These are phyloP conservation scores for Aphelinus certus DNA, from an alignment of 1,140 invertebrate genomes.

Conservation along the genomic window DNA sequence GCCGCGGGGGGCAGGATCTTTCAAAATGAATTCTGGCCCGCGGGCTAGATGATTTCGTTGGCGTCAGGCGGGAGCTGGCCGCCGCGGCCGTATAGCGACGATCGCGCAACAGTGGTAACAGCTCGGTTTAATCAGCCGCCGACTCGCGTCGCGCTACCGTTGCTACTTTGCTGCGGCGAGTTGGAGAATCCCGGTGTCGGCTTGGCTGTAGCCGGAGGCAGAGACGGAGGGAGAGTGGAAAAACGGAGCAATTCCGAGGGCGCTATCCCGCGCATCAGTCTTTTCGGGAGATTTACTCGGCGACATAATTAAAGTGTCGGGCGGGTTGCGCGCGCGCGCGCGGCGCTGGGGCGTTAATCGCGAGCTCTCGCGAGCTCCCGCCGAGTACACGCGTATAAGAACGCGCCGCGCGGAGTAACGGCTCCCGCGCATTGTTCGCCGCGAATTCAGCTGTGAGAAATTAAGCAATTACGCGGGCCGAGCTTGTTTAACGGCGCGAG, in stretches of 20 bases:
- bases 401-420: slow-evolving; percentile 52
- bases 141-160: not conserved
- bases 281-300: slow-evolving; percentile 57
- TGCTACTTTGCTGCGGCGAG: not conserved
- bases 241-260: not conserved
- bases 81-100: not conserved
- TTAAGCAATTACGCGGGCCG: slow-evolving; percentile 62
- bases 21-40: too few species aligned
- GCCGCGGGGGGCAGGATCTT: too few species aligned
- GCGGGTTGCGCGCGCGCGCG: slow-evolving; percentile 10
- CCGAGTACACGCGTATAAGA: slow-evolving; percentile 48
- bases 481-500: slow-evolving; percentile 49
- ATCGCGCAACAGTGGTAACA: slow-evolving; percentile 35
- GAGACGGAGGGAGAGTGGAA: too few species aligned
- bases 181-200: too few species aligned
- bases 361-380: slow-evolving; percentile 34
- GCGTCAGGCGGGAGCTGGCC: too few species aligned
- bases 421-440: slow-evolving; percentile 56
- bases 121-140: slow-evolving; percentile 37
- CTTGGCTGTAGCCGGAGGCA: too few species aligned
- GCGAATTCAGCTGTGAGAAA: slow-evolving; percentile 61
- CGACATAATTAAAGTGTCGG: slow-evolving; percentile 65
- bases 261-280: slow-evolving; percentile 46
- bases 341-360: slow-evolving; percentile 58
- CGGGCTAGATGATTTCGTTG: too few species aligned